phyloP scores from a whole-genome alignment of 2,113 vertebrate species.

The Myanophis thanlyinensis region DNA sequence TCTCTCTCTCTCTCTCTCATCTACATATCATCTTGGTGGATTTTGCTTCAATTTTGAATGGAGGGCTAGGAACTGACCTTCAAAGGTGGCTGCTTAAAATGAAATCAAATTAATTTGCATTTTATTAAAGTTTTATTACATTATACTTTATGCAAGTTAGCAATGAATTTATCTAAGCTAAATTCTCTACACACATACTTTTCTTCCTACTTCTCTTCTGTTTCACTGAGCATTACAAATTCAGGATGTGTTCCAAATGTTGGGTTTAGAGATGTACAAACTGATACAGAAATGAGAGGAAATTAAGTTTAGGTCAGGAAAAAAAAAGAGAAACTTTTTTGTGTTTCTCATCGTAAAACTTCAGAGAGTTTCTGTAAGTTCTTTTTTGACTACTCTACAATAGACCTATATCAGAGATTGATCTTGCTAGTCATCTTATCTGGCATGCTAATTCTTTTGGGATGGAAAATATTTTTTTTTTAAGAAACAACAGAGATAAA shows the following conservation, averaged over 20 bases:
- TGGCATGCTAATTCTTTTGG: slow-evolving; percentile 16
- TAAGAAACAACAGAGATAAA: background rate
- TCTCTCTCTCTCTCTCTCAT: background rate
- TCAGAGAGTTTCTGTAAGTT: background rate
- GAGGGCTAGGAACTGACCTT: background rate
- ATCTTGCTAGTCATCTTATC: background rate
- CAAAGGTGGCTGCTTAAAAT: background rate
- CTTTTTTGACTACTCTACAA: background rate
- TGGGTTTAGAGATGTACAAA: background rate
- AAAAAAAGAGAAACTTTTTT: background rate
- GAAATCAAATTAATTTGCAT: background rate
- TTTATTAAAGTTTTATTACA: background rate
- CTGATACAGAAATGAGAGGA: background rate
- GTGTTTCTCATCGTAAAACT: background rate
- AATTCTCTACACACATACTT: background rate
- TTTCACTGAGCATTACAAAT: background rate
- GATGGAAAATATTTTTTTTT: background rate
- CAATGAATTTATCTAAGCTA: background rate
- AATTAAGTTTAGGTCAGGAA: background rate
- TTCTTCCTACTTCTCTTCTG: background rate
- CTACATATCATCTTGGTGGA: background rate
- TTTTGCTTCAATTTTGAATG: background rate
- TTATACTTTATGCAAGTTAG: background rate
- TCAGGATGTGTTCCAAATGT: background rate
- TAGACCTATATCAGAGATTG: background rate